Evolutionary conservation across 2,888 invertebrate species (phyloP).

Genomic region (Hypolimnas misippus): DNA sequence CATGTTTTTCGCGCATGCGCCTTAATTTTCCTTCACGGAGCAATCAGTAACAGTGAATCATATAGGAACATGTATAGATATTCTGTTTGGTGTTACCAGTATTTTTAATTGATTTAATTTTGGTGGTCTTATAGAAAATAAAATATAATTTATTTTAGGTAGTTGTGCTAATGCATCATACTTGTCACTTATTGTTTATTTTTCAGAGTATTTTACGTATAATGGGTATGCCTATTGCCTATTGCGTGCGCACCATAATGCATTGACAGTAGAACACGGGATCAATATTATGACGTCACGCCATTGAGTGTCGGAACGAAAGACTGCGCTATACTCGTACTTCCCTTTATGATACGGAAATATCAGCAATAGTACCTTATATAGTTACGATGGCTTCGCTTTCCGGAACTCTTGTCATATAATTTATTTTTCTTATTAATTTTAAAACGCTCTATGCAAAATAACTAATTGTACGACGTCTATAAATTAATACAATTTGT

Average conservation of each 20-base stretch:
- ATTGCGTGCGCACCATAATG: constrained; percentile 62
- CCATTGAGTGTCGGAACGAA: constrained; percentile 62
- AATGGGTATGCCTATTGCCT: background rate
- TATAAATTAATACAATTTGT: too few species aligned
- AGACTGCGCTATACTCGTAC: constrained; percentile 50
- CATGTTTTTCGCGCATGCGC: constrained; percentile 81
- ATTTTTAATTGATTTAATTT: background rate
- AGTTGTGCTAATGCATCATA: background rate
- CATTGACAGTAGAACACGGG: constrained; percentile 56
- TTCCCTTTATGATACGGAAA: constrained; percentile 52
- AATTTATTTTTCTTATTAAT: background rate
- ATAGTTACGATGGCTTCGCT: constrained; percentile 38
- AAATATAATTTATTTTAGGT: background rate
- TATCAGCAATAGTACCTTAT: constrained; percentile 39
- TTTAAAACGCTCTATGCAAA: background rate
- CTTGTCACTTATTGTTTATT: background rate
- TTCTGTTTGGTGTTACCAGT: constrained; percentile 43
- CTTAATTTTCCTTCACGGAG: constrained; percentile 56
- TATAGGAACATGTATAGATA: constrained; percentile 31
- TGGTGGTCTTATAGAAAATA: background rate
- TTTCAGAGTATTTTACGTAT: background rate
- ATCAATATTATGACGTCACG: constrained; percentile 80
- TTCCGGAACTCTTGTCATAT: constrained; percentile 32
- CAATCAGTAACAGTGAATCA: constrained; percentile 68
- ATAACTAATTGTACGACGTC: background rate